A percentile compares a stretch with the other conserved stretches of the same genome.
Conservation (phyloP, 2,113 vertebrate genomes). For the Pluvianellus socialis region DNA sequence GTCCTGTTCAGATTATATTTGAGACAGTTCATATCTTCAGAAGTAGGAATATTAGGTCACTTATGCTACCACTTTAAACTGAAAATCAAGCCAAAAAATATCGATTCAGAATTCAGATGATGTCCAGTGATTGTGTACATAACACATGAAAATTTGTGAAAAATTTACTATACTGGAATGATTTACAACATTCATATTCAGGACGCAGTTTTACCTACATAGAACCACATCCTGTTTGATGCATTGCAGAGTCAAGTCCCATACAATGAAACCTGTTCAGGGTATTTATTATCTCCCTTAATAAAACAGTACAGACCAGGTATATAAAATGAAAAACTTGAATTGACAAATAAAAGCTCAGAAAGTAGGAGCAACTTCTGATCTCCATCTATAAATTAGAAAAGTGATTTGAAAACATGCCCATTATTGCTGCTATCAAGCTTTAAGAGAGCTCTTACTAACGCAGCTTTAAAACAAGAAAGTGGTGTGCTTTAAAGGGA, state of each 20-base stretch:
- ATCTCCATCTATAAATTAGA: slow-evolving; percentile 9
- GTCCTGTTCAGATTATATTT: not conserved
- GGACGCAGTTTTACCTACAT: not conserved
- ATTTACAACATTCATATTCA: not conserved
- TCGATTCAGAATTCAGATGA: not conserved
- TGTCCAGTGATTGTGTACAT: not conserved
- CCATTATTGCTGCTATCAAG: not conserved
- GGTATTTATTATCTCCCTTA: not conserved
- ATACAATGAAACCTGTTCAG: not conserved
- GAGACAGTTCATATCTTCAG: not conserved
- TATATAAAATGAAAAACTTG: not conserved
- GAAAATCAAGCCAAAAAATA: not conserved
- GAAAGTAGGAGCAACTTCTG: not conserved
- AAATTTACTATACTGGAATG: not conserved
- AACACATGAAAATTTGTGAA: not conserved
- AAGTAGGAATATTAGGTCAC: not conserved
- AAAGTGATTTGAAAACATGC: slow-evolving; percentile 29
- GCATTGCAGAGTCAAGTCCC: not conserved
- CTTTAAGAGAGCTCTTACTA: slow-evolving; percentile 33
- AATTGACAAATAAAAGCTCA: not conserved
- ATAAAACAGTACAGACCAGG: not conserved
- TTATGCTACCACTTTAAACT: not conserved
- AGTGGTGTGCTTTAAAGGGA: not conserved
- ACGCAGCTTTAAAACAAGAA: slow-evolving; percentile 6
- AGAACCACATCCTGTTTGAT: not conserved